phyloP scores from a whole-genome alignment of 2,888 invertebrate genomes.

The Drosophila subsilvestris region DNA sequence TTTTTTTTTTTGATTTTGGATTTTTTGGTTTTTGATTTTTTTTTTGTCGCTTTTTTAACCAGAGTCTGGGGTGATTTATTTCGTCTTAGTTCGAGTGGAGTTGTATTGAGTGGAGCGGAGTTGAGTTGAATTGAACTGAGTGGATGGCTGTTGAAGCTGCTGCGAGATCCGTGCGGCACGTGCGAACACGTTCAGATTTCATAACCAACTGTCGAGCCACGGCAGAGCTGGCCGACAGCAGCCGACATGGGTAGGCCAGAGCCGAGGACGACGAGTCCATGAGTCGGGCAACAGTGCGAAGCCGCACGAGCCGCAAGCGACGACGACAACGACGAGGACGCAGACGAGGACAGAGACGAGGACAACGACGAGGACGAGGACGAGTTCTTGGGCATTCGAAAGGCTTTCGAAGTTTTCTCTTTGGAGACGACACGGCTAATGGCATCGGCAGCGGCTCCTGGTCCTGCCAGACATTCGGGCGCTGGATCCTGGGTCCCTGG shows the following conservation, averaged over 20 bases:
- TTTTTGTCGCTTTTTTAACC: conserved; percentile 12
- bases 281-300: no score
- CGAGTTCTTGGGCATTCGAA: conserved; percentile 24
- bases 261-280: conserved; percentile 15
- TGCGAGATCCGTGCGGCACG: conserved; percentile 78
- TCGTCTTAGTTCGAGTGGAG: conserved; percentile 16
- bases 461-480: conserved; percentile 29
- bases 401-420: conserved; percentile 34
- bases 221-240: conserved; percentile 16
- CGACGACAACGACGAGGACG: conserved; percentile 15
- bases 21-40: conserved; percentile 19
- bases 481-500: conserved; percentile 10
- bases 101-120: conserved; percentile 45
- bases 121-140: conserved; percentile 56
- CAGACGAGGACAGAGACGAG: neutral
- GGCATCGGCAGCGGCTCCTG: conserved; percentile 8
- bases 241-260: conserved; percentile 36
- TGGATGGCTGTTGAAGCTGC: conserved; percentile 61
- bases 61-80: conserved; percentile 22
- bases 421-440: conserved; percentile 8
- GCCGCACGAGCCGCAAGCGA: neutral
- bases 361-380: no score
- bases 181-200: conserved; percentile 82
- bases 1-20: conserved; percentile 4
- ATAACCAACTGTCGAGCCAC: conserved; percentile 80